Conservation (phyloP, 2,113 vertebrate genomes). For the Fregetta grallaria region DNA sequence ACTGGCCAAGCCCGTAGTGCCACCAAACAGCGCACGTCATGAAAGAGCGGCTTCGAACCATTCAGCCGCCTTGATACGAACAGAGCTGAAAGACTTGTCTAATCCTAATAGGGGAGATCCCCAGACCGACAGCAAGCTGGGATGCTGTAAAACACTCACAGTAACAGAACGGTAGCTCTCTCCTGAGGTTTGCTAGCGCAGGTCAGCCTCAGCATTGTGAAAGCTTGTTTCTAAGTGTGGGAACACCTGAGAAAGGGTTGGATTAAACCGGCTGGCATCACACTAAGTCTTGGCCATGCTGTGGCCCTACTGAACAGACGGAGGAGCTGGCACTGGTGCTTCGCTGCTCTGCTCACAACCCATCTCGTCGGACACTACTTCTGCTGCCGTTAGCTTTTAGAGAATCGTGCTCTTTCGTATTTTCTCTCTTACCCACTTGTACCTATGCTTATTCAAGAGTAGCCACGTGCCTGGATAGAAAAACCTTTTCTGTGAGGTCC, state of each 20-base stretch:
- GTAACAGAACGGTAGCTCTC: background rate
- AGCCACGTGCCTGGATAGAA: background rate
- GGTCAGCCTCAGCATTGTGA: background rate
- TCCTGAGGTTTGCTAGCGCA: background rate
- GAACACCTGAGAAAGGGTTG: background rate
- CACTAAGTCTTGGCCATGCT: background rate
- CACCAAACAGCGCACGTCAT: background rate
- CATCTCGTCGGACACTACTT: background rate
- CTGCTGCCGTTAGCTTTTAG: background rate
- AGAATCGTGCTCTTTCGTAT: accelerated
- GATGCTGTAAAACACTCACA: background rate
- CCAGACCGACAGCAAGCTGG: background rate
- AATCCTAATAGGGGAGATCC: background rate
- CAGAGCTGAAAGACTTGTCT: background rate
- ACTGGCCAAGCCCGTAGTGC: accelerated
- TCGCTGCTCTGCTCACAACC: background rate
- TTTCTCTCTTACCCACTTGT: background rate
- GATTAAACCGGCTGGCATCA: background rate
- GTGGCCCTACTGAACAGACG: background rate
- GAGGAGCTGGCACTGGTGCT: background rate
- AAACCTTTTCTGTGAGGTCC: background rate
- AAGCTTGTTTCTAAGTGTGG: background rate
- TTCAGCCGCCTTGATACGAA: background rate
- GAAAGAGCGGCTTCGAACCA: background rate
- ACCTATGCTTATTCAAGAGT: background rate